Conservation (phyloP, 2,113 vertebrate genomes). For the Cebidichthys violaceus region DNA sequence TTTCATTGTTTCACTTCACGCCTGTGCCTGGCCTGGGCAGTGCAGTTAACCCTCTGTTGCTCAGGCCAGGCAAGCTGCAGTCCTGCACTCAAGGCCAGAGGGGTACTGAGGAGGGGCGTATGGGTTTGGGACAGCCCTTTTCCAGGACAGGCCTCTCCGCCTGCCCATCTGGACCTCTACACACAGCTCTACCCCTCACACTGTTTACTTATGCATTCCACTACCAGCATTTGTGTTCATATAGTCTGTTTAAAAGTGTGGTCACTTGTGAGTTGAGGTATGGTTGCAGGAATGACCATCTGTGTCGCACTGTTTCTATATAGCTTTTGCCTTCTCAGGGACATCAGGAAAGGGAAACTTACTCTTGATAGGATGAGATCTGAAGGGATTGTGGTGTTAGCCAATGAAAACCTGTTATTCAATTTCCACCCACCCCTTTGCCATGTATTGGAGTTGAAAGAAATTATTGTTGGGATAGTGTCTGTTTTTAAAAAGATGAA, state of each 20-base stretch:
- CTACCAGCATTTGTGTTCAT: conserved; percentile 53
- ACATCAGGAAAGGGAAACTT: conserved; percentile 38
- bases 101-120: conserved; percentile 58
- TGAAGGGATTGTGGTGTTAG: conserved; percentile 49
- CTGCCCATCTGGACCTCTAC: conserved; percentile 82
- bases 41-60: conserved; percentile 82
- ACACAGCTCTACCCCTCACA: conserved; percentile 61
- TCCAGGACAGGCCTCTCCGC: conserved; percentile 74
- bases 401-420: conserved; percentile 75
- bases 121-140: conserved; percentile 63
- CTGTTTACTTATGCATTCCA: conserved; percentile 78
- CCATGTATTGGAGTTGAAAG: conserved; percentile 77
- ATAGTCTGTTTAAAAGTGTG: conserved; percentile 44
- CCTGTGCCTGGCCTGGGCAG: conserved; percentile 77
- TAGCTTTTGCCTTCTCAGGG: conserved; percentile 30
- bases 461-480: conserved; percentile 79
- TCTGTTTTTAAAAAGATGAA: conserved; percentile 80
- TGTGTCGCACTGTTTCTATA: conserved; percentile 20
- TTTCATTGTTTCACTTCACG: conserved; percentile 86
- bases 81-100: conserved; percentile 60
- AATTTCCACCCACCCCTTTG: conserved; percentile 66
- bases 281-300: conserved; percentile 51
- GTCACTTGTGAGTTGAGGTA: conserved; percentile 46
- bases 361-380: conserved; percentile 51
- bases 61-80: conserved; percentile 59